Base-by-base conservation (phyloP, 2,888 invertebrate species). In the Rambutsinella grinnellia region DNA sequence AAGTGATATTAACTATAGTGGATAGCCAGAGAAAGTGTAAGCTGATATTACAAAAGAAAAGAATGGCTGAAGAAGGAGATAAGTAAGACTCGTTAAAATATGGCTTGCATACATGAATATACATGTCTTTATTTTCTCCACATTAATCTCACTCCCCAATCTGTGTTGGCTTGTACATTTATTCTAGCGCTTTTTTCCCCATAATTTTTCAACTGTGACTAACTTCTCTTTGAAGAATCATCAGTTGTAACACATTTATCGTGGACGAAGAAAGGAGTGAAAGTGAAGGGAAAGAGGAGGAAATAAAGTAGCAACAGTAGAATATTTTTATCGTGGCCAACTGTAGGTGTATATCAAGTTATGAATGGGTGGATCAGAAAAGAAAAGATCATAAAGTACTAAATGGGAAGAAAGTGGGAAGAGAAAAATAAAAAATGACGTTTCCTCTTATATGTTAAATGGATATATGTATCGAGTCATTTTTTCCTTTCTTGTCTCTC, bases 71-170 rank as follows among this genome's bases (percentile, higher is more conserved):
- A 26, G 62, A 28, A 49, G 27, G 46, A 62, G 66, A 26, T 28
- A 47, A 60, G 23, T 44, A 49, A 46, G 13, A 57, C 36, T 68
- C 68, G 58, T 68, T 68, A 68, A 68, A 68, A 58, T 51, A 68
- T 68, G 68, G 60, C 49, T 51, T 60, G 60, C 68, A 68, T 68
- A 60, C 68, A 68, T 68, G 68, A 68, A 68, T 68, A 68, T 68
- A 49, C 68, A 68, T 28, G 36, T 57, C 57, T 57, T 57, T 28
- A 28, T 57, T 57, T 28, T 57, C 17, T 17, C 19, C 28, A 28
- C 57, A 57, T 57, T 36, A 27, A 57, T 57, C 57, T 57, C 57
- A 13, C 17, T 28, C 57, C 19, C 28, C 28, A 54, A 10, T 57
- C 28, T 36, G 10, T 17, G 19, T 21, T n/a, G 19, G 19, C 15